Conservation (phyloP, 2,113 vertebrate genomes). For the Ploceus nigricollis region DNA sequence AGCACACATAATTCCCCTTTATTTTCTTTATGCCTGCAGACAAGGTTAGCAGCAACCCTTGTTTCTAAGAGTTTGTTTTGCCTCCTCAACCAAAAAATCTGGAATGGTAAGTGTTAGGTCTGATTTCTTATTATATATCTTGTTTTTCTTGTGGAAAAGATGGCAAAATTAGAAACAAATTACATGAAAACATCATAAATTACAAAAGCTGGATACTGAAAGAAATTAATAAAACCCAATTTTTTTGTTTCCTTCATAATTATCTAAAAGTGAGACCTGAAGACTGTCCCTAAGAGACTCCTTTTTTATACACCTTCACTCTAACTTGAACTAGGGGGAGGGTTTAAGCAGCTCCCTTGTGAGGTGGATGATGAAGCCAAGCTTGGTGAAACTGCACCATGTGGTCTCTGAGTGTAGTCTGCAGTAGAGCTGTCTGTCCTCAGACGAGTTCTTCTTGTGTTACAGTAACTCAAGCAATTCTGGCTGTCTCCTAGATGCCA, state of each 20-base stretch:
- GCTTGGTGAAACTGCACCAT: neutral
- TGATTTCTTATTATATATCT: neutral
- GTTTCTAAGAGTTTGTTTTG: neutral
- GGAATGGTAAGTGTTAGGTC: neutral
- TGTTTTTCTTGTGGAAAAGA: neutral
- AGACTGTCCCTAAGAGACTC: neutral
- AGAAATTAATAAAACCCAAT: neutral
- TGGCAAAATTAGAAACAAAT: neutral
- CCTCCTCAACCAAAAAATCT: neutral
- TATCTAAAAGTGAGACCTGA: neutral
- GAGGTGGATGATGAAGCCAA: neutral
- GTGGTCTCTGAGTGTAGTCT: neutral
- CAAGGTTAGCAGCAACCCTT: neutral
- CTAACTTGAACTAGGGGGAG: neutral
- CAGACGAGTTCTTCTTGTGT: neutral
- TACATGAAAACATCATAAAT: neutral
- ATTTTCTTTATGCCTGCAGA: conserved; percentile 1
- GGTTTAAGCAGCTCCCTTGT: neutral
- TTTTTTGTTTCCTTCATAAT: neutral
- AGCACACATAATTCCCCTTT: neutral
- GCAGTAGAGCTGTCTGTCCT: neutral
- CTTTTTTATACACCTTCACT: neutral
- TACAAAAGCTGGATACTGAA: neutral
- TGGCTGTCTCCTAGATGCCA: neutral
- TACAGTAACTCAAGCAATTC: neutral